Evolutionary conservation across 53 echinoderm and acorn worm genomes (phyloP), one percentile per base, ranked within the genome.

Genomic region (Astropecten irregularis): DNA sequence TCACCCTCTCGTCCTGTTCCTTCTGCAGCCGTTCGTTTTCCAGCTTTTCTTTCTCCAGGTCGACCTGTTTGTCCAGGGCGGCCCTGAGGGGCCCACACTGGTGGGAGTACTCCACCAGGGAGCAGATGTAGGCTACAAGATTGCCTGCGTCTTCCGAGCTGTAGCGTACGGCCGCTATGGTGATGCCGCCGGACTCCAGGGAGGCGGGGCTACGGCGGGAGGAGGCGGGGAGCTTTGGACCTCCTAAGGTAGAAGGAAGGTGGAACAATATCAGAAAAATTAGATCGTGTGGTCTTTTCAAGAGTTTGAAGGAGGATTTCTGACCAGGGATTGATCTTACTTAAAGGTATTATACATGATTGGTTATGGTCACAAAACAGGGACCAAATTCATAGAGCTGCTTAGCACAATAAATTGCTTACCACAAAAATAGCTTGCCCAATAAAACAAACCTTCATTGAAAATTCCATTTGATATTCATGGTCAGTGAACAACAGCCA

Each of bases 61-160:
- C 95, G 0, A 48, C 28, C 32, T 95, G 88, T 59, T 88, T 92
- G 56, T 76, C 73, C 49, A 99, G 73, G 16, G 92, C 86, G 9
- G 83, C 66, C 46, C 84, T 69, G 2, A 95, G 89, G 4, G 95
- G 99, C 15, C 99, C 94, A 37, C 94, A 95, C 69, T 88, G 86
- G 37, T 99, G 92, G 4, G 94, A 89, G 81, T 99, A 99, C 77
- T 99, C 99, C 63, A 99, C 92, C 58, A 99, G 20, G 86, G 95
- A 94, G 65, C 94, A 95, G 49, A 89, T 63, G 89, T 95, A 99
- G 22, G 99, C 99, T 15, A 95, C 99, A 16, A 99, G 83, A 58
- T 82, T 90, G 34, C 94, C 99, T 0, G 99, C 94, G 55, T 99
- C 99, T 61, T 99, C 99, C 25, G 99, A 99, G 84, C 94, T 95